These are phyloP conservation scores for Enteromius treurensis DNA, from an alignment of 2,797 vertebrate genomes.

Conservation along the genomic window DNA sequence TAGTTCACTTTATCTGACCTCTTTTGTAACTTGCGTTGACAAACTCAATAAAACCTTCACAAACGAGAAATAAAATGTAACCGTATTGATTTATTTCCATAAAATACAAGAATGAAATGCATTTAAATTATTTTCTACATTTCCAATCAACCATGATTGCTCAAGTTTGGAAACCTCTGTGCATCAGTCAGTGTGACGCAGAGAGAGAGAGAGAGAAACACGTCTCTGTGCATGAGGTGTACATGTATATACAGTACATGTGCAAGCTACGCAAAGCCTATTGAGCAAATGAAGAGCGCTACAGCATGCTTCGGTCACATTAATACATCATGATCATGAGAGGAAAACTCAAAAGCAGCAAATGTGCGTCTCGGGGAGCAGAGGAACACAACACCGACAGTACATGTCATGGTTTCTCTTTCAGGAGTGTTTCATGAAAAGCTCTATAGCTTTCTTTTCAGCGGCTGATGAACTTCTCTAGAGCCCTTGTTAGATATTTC, in stretches of 20 bases:
- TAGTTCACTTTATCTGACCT: slow-evolving; percentile 18
- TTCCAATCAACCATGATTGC: slow-evolving; percentile 67
- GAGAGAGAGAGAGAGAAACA: slow-evolving; percentile 53
- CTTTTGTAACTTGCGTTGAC: neutral
- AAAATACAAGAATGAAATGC: slow-evolving; percentile 82
- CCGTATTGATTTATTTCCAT: slow-evolving; percentile 84
- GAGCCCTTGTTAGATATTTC: slow-evolving; percentile 28
- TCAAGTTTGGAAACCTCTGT: slow-evolving; percentile 87
- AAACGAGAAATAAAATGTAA: slow-evolving; percentile 73
- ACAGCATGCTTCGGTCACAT: slow-evolving; percentile 73
- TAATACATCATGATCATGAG: slow-evolving; percentile 28
- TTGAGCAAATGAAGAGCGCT: slow-evolving; percentile 66
- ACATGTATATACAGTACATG: slow-evolving; percentile 96
- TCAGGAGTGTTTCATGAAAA: slow-evolving; percentile 26
- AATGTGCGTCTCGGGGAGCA: slow-evolving; percentile 17
- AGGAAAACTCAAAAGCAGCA: slow-evolving; percentile 39
- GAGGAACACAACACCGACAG: slow-evolving; percentile 10
- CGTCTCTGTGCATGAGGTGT: slow-evolving; percentile 89
- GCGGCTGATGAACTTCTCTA: neutral
- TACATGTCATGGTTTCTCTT: neutral
- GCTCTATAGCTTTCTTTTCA: neutral
- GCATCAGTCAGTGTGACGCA: slow-evolving; percentile 85
- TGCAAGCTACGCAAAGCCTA: slow-evolving; percentile 78
- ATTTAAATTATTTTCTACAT: slow-evolving; percentile 75
- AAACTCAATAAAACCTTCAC: slow-evolving; percentile 33